A percentile compares a stretch with the other conserved stretches of the same genome.
These are phyloP conservation scores for Papio anubis DNA, from an alignment of 2,113 vertebrate genomes.

Conservation along the genomic window DNA sequence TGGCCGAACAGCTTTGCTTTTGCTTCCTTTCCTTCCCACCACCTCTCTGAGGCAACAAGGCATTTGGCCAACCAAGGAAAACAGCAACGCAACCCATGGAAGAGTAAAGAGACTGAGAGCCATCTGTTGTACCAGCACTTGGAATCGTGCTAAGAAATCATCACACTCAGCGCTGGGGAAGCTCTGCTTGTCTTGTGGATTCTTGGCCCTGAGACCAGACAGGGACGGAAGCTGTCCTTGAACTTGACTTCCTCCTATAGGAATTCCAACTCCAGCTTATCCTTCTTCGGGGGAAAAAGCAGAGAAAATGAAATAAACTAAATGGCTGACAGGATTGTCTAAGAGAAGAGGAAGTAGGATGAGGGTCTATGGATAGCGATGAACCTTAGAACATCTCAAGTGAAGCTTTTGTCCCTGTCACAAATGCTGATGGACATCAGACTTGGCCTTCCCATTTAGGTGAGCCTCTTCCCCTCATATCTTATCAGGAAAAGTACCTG, in stretches of 20 bases:
- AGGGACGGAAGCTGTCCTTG: not conserved
- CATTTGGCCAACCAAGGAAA: not conserved
- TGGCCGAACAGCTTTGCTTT: not conserved
- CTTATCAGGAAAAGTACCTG: not conserved
- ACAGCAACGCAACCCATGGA: not conserved
- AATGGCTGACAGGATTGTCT: not conserved
- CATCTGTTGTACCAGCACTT: too few relatives aligned
- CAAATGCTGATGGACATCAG: not conserved
- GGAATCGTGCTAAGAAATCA: not conserved
- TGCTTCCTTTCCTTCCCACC: not conserved
- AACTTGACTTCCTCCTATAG: not conserved
- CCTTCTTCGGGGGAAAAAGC: not conserved
- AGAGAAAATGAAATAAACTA: not conserved
- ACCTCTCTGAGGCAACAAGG: not conserved
- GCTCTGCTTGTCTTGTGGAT: not conserved
- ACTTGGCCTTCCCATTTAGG: not conserved
- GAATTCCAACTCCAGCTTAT: not conserved
- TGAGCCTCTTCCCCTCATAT: not conserved
- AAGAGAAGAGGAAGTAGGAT: not conserved
- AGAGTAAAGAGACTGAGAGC: not conserved
- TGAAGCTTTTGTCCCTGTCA: not conserved
- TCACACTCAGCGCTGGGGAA: not conserved
- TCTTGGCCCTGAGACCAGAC: not conserved
- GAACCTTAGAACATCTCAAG: not conserved
- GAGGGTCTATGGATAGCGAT: rapidly evolving